Evolutionary conservation across 2,888 invertebrate species (phyloP).

Genomic region (Cephus runcator): DNA sequence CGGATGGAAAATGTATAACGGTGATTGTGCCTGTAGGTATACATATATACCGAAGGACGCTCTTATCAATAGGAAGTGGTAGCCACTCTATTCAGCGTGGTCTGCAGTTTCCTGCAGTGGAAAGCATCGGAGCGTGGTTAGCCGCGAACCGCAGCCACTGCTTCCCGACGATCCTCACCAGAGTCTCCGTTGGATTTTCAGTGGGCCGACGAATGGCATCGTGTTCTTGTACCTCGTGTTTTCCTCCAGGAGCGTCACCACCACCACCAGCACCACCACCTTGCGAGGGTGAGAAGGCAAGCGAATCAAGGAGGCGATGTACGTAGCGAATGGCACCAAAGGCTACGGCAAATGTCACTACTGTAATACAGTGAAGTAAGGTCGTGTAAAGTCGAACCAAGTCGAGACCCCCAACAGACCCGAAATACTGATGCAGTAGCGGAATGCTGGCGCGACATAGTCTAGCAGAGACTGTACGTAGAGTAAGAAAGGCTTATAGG

Average conservation of each 20-base stretch:
- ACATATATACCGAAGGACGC: neutral
- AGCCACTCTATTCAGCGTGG: conserved; percentile 2
- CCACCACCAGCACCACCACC: neutral
- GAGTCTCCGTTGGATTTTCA: neutral
- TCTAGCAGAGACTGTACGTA: neutral
- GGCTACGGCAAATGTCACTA: neutral
- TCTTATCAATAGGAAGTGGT: conserved; percentile 4
- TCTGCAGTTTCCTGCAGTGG: conserved; percentile 52
- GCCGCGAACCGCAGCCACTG: conserved; percentile 61
- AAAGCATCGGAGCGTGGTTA: conserved; percentile 62
- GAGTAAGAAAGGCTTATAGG: neutral
- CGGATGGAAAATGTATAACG: neutral
- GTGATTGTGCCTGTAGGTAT: neutral
- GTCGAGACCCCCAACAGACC: neutral
- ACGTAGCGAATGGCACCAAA: neutral
- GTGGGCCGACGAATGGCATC: conserved; percentile 11
- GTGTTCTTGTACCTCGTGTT: neutral
- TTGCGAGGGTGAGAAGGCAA: neutral
- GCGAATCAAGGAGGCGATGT: neutral
- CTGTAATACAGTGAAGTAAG: neutral
- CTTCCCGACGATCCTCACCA: conserved; percentile 41
- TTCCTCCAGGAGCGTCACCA: neutral
- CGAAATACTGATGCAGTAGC: neutral
- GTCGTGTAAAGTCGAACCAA: neutral
- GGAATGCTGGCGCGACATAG: neutral